Evolutionary conservation across 2,113 vertebrate species (phyloP).

Genomic region (Cyanoliseus patagonus): DNA sequence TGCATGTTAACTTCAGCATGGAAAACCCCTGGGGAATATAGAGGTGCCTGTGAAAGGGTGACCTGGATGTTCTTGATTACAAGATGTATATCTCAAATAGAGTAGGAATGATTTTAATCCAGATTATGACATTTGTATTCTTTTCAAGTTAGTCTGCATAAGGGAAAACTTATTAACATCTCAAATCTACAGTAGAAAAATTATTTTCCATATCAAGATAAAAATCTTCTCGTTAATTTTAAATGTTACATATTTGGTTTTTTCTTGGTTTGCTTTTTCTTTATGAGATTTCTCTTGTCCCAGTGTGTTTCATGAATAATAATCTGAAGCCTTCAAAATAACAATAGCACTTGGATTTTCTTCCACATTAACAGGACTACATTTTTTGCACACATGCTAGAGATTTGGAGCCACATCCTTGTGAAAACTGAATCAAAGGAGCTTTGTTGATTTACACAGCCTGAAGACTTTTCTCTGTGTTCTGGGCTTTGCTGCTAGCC

Average conservation of each 20-base stretch:
- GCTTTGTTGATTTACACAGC: slow-evolving; percentile 54
- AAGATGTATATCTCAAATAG: slow-evolving; percentile 55
- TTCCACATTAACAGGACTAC: slow-evolving; percentile 35
- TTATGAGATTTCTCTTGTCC: slow-evolving; percentile 44
- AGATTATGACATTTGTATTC: slow-evolving; percentile 69
- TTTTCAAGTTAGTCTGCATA: slow-evolving; percentile 61
- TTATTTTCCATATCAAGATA: slow-evolving; percentile 46
- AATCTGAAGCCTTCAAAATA: slow-evolving; percentile 15
- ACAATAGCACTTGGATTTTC: slow-evolving; percentile 35
- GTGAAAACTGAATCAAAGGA: slow-evolving; percentile 58
- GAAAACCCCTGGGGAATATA: slow-evolving; percentile 39
- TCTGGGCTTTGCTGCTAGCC: slow-evolving; percentile 12
- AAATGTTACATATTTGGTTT: slow-evolving; percentile 61
- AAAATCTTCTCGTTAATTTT: slow-evolving; percentile 63
- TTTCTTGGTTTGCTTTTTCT: slow-evolving; percentile 62
- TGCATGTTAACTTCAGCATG: neutral
- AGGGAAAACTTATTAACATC: slow-evolving; percentile 39
- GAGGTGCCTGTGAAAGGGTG: slow-evolving; percentile 25
- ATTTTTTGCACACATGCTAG: slow-evolving; percentile 45
- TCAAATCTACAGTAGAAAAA: slow-evolving; percentile 50
- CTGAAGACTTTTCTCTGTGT: slow-evolving; percentile 46
- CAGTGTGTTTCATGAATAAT: slow-evolving; percentile 33
- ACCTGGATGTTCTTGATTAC: slow-evolving; percentile 42
- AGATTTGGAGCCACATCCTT: slow-evolving; percentile 40
- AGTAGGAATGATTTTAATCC: slow-evolving; percentile 65